These are phyloP conservation scores for Caenorhabditis parvicauda DNA, from an alignment of 2,888 invertebrate species.

Conservation along the genomic window DNA sequence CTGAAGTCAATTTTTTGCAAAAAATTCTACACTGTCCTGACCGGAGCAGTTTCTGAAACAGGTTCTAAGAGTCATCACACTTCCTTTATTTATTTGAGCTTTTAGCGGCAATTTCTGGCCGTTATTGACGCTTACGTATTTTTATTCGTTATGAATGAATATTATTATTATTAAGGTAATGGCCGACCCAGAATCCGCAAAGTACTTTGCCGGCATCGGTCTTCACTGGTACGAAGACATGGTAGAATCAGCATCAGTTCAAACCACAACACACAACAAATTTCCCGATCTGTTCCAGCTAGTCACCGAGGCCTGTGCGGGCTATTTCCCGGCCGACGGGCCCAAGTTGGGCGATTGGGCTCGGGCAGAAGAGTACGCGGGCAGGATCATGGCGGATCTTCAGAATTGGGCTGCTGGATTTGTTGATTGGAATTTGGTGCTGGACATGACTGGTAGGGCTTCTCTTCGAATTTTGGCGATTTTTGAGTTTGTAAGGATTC, in stretches of 20 bases:
- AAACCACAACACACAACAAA: slow-evolving; percentile 69
- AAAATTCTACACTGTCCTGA: too few species aligned
- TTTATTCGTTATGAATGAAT: too few species aligned
- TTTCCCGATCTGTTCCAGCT: slow-evolving; percentile 75
- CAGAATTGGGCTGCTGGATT: slow-evolving; percentile 77
- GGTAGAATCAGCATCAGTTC: slow-evolving; percentile 68
- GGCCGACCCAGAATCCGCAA: slow-evolving; percentile 46
- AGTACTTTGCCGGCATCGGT: slow-evolving; percentile 73
- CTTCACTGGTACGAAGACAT: slow-evolving; percentile 77
- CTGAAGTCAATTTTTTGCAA: too few species aligned
- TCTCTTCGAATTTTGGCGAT: background rate
- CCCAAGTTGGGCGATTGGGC: slow-evolving; percentile 76
- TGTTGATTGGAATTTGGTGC: slow-evolving; percentile 84
- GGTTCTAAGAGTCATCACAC: too few species aligned
- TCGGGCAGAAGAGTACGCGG: slow-evolving; percentile 72
- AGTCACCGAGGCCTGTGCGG: slow-evolving; percentile 71
- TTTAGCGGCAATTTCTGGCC: too few species aligned
- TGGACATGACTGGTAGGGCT: slow-evolving; percentile 68
- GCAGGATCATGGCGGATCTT: slow-evolving; percentile 70
- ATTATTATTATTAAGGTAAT: too few species aligned
- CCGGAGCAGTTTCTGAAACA: too few species aligned
- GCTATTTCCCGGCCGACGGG: slow-evolving; percentile 21
- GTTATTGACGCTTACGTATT: too few species aligned
- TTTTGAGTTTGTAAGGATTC: background rate
- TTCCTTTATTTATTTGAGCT: background rate